Conservation (phyloP, 2,113 vertebrate genomes). For the Ceuthmochares aereus region DNA sequence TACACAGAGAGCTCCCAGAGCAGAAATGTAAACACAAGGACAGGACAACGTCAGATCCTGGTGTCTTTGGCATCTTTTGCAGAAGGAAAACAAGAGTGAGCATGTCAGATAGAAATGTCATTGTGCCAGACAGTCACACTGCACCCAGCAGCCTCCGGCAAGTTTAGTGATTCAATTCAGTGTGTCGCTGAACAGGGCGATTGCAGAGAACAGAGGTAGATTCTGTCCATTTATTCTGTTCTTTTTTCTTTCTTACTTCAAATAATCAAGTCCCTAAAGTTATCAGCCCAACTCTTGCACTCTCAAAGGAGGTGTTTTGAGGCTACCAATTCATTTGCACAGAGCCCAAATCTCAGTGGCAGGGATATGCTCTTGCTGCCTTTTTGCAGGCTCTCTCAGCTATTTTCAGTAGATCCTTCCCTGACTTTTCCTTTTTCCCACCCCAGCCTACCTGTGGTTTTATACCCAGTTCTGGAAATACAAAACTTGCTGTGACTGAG, state of each 20-base stretch:
- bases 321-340: not conserved
- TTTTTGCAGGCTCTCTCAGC: not conserved
- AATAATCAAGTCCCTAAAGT: not conserved
- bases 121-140: not conserved
- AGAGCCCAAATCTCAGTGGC: not conserved
- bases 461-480: not conserved
- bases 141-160: not conserved
- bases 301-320: not conserved
- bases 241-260: not conserved
- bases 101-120: not conserved
- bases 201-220: not conserved
- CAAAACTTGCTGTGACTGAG: rapidly evolving
- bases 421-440: not conserved
- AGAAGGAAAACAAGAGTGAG: conserved; percentile 38
- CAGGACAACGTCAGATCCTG: conserved; percentile 31
- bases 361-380: not conserved
- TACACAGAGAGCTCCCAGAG: not conserved
- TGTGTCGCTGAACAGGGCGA: not conserved
- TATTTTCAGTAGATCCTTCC: not conserved
- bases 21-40: not conserved
- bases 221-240: not conserved
- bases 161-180: not conserved
- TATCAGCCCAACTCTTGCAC: not conserved
- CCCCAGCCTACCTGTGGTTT: not conserved
- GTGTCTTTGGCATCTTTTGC: conserved; percentile 57